phyloP scores from a whole-genome alignment of 2,113 vertebrate species.

The Melanerpes aurifrons region DNA sequence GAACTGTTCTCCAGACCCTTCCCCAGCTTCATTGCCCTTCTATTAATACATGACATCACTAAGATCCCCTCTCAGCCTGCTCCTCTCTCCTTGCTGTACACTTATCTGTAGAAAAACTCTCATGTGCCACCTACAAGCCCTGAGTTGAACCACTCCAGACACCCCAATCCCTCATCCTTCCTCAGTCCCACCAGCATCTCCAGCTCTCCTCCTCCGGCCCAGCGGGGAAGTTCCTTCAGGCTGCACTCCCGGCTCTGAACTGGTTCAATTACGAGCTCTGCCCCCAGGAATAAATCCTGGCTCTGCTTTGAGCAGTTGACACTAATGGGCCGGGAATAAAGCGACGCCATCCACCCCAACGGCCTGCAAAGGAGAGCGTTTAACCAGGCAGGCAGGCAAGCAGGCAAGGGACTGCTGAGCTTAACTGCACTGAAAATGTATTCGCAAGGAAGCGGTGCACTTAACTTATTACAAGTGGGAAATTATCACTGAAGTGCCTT shows the following conservation, averaged over 20 bases:
- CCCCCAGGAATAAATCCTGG: slow-evolving; percentile 73
- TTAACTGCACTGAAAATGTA: slow-evolving; percentile 74
- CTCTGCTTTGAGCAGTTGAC: slow-evolving; percentile 72
- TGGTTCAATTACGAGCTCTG: slow-evolving; percentile 58
- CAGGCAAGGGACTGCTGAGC: slow-evolving; percentile 71
- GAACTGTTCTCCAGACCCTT: too few species aligned
- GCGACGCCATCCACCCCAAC: slow-evolving; percentile 70
- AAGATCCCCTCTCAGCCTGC: too few species aligned
- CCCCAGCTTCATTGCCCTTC: too few species aligned
- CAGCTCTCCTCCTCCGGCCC: background rate
- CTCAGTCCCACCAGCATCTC: background rate
- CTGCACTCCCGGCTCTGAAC: slow-evolving; percentile 10
- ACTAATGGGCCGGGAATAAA: slow-evolving; percentile 78
- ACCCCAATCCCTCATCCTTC: background rate
- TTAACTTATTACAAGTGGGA: slow-evolving; percentile 79
- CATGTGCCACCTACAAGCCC: background rate
- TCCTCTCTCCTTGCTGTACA: background rate
- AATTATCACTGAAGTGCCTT: slow-evolving; percentile 75
- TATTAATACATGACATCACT: too few species aligned
- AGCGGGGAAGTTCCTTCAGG: background rate
- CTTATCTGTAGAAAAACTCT: background rate
- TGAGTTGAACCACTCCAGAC: background rate
- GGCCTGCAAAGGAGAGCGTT: slow-evolving; percentile 66
- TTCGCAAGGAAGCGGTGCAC: slow-evolving; percentile 74
- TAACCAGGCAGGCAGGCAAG: slow-evolving; percentile 32